A percentile compares a stretch with the other conserved stretches of the same genome.
These are phyloP conservation scores for Psittacara wagleri DNA, from an alignment of 2,113 vertebrate species.

Conservation along the genomic window DNA sequence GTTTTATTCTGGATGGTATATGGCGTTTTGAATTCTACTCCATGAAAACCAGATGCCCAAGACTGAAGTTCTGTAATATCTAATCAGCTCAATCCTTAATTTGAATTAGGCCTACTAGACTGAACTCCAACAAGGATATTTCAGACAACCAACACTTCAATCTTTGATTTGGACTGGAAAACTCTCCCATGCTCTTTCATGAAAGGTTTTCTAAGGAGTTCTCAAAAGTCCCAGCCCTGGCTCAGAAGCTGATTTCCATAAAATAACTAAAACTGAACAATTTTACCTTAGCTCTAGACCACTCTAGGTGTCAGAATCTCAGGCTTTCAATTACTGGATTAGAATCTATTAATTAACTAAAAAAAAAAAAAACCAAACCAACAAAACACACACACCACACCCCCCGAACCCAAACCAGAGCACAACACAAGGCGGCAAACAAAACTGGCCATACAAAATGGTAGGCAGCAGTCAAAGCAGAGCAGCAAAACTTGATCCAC, in stretches of 20 bases:
- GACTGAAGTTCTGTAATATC: background rate
- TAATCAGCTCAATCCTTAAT: background rate
- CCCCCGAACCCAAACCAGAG: background rate
- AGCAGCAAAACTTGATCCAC: background rate
- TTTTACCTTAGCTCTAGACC: background rate
- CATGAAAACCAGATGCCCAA: background rate
- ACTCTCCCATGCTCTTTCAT: background rate
- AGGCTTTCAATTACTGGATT: background rate
- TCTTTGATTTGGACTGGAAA: background rate
- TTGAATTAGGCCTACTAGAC: background rate
- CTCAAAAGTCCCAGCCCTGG: background rate
- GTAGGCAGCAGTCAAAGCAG: background rate
- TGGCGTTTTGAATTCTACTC: background rate
- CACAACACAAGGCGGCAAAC: background rate
- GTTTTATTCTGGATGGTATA: background rate
- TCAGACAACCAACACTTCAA: background rate
- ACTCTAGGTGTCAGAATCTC: background rate
- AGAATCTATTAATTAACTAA: background rate
- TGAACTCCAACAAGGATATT: background rate
- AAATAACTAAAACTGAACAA: background rate
- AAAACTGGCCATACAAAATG: background rate
- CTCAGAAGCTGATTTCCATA: background rate
- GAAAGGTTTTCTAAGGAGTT: background rate
- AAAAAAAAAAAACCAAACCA: background rate
- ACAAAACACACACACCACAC: background rate